Evolutionary conservation across 1,140 invertebrate species (phyloP).

Genomic region (Zelostemma sp.): DNA sequence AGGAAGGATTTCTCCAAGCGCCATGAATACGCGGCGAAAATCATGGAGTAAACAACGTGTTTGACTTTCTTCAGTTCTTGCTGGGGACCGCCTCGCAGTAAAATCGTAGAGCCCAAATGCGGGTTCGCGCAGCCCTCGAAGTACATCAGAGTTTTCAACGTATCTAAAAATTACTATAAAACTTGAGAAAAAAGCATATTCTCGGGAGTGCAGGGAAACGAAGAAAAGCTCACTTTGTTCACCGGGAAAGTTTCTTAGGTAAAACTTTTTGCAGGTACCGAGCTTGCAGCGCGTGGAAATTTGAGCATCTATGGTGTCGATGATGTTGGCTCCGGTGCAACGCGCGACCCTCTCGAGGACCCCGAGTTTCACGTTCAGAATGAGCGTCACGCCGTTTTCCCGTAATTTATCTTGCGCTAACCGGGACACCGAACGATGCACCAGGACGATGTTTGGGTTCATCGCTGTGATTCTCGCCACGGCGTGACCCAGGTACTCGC

Average conservation of each 20-base stretch:
- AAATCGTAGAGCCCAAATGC: conserved; percentile 89
- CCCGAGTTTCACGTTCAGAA: conserved; percentile 88
- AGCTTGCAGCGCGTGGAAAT: conserved; percentile 86
- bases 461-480: conserved; percentile 90
- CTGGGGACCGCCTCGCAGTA: conserved; percentile 84
- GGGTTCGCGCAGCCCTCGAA: conserved; percentile 90
- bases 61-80: conserved; percentile 87
- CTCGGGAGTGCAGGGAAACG: neutral
- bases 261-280: conserved; percentile 90
- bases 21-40: conserved; percentile 93
- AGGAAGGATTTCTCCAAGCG: conserved; percentile 92
- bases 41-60: conserved; percentile 82
- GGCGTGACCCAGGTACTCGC: conserved; percentile 89
- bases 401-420: conserved; percentile 89
- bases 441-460: conserved; percentile 89
- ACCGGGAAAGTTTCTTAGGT: conserved; percentile 77
- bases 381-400: conserved; percentile 85
- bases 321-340: conserved; percentile 87
- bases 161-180: conserved; percentile 72
- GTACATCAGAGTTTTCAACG: conserved; percentile 90
- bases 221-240: conserved; percentile 68
- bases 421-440: conserved; percentile 90
- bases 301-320: conserved; percentile 90
- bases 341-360: conserved; percentile 88
- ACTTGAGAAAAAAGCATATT: no score